Evolutionary conservation across 2,113 vertebrate species (phyloP).

Genomic region (Mystacornis crossleyi): DNA sequence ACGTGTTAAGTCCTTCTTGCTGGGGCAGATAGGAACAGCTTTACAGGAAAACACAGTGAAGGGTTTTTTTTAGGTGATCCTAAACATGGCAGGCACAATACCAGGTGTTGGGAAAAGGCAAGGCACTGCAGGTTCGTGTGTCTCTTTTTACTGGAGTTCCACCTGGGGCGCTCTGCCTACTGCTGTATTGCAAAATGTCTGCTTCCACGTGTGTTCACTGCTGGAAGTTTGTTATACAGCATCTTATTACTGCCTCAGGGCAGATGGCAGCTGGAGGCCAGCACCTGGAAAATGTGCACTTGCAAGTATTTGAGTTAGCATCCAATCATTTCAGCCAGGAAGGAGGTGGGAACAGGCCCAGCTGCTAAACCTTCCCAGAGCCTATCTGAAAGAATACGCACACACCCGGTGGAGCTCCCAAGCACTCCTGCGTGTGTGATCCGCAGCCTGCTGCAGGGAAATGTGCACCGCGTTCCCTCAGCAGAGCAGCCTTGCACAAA

Average conservation of each 20-base stretch:
- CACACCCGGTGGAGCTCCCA: neutral
- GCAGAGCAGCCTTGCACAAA: neutral
- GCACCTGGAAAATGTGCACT: neutral
- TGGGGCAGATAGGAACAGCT: neutral
- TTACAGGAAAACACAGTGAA: neutral
- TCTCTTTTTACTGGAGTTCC: neutral
- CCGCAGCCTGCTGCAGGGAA: neutral
- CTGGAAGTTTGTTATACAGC: neutral
- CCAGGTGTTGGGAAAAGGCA: neutral
- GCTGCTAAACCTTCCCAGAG: neutral
- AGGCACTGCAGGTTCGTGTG: neutral
- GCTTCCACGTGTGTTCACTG: rapidly evolving
- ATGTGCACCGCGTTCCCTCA: rapidly evolving
- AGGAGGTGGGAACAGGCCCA: neutral
- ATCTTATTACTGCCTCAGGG: neutral
- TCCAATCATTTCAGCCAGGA: neutral
- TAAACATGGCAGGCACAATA: neutral
- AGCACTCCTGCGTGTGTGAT: neutral
- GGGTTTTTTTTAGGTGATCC: neutral
- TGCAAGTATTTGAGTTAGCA: neutral
- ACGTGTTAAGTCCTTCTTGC: neutral
- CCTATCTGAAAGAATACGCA: neutral
- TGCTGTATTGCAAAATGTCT: neutral
- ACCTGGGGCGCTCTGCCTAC: neutral
- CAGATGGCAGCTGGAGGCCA: neutral